Percentiles rank a stretch among this genome's conserved stretches.
These are phyloP conservation scores for Frankliniella intonsa DNA, from an alignment of 2,888 invertebrate species.

Conservation along the genomic window DNA sequence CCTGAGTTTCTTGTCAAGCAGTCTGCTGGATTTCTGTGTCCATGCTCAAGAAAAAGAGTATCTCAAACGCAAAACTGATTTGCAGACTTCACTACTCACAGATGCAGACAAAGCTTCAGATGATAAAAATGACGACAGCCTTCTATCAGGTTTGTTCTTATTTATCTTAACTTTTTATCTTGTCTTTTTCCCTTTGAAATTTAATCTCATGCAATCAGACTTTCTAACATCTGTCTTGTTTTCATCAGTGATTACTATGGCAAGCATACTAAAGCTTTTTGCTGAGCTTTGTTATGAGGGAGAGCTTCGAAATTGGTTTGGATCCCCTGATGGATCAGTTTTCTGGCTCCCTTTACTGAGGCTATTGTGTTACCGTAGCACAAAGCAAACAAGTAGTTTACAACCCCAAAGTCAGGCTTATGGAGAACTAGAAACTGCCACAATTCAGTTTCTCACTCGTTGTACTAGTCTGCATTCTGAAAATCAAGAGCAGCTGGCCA, in stretches of 20 bases:
- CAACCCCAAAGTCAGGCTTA: conserved; percentile 19
- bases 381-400: conserved; percentile 43
- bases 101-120: conserved; percentile 50
- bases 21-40: conserved; percentile 53
- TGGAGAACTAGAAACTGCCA: conserved; percentile 61
- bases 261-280: conserved; percentile 72
- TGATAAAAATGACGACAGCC: conserved; percentile 33
- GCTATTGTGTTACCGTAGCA: conserved; percentile 63
- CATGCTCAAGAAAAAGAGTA: conserved; percentile 41
- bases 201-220: too few relatives aligned
- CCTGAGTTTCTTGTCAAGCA: conserved; percentile 58
- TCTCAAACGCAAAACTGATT: conserved; percentile 38
- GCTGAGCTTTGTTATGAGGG: conserved; percentile 74
- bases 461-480: conserved; percentile 78
- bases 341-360: conserved; percentile 82
- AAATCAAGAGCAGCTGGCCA: conserved; percentile 79
- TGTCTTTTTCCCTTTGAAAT: too few relatives aligned
- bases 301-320: conserved; percentile 82
- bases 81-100: conserved; percentile 41
- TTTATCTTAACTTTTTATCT: too few relatives aligned
- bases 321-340: conserved; percentile 68
- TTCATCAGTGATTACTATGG: conserved; percentile 52
- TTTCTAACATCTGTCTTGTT: too few relatives aligned
- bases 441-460: conserved; percentile 75
- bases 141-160: conserved; percentile 27